A percentile compares a stretch with the other conserved stretches of the same genome.
Conservation (phyloP, 1,140 invertebrate species). For the Muscidifurax raptorellus region DNA sequence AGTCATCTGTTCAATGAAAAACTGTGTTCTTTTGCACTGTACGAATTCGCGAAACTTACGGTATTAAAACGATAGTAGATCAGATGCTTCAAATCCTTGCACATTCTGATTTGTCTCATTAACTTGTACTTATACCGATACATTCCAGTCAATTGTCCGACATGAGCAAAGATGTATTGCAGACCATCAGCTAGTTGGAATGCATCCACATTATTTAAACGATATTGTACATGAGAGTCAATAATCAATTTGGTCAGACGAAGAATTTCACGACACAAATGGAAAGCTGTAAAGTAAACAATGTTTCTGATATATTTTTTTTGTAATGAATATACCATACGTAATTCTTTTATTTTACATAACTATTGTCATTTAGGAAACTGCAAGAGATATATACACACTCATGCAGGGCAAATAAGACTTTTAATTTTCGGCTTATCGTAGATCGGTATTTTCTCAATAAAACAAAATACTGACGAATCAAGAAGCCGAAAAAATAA, state of each 20-base stretch:
- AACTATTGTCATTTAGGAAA: conserved; percentile 42
- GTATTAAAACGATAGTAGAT: conserved; percentile 99
- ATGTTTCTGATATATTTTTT: not conserved
- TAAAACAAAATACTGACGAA: conserved; percentile 15
- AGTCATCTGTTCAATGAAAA: not conserved
- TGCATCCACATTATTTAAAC: conserved; percentile 99
- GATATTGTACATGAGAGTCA: conserved; percentile 99
- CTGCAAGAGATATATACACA: conserved; percentile 21
- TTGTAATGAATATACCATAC: not conserved
- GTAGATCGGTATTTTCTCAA: not conserved
- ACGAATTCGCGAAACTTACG: conserved; percentile 76
- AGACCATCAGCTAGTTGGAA: conserved; percentile 98
- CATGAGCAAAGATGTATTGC: conserved; percentile 99
- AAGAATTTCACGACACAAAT: conserved; percentile 98
- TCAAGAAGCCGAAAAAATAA: not conserved
- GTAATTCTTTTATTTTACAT: not conserved
- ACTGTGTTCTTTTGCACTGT: not conserved
- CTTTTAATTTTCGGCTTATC: not conserved
- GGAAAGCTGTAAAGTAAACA: conserved; percentile 87
- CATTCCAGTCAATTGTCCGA: conserved; percentile 99
- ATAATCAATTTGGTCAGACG: conserved; percentile 98
- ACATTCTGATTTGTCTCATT: conserved; percentile 99
- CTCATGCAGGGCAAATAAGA: conserved; percentile 21
- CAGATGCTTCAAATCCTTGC: conserved; percentile 99
- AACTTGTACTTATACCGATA: conserved; percentile 99